These are phyloP conservation scores for Microtus ochrogaster DNA, from an alignment of 2,113 vertebrate species.

Conservation along the genomic window DNA sequence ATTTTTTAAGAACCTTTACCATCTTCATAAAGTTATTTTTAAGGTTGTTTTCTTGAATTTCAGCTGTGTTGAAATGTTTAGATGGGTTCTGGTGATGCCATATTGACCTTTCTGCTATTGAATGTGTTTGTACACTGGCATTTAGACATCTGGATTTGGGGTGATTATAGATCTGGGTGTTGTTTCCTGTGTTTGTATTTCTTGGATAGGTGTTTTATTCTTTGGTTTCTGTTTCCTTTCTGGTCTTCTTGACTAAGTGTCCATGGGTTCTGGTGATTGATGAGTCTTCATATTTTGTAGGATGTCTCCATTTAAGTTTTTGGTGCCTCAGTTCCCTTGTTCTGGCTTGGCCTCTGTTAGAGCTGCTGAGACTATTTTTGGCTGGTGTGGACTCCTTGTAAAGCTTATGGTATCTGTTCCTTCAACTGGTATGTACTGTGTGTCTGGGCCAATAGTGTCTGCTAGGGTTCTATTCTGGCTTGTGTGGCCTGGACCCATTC, in stretches of 20 bases:
- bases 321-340: not conserved
- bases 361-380: not conserved
- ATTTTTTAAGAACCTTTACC: too few species aligned
- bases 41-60: too few species aligned
- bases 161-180: too few species aligned
- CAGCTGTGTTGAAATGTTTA: too few species aligned
- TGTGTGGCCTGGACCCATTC: not conserved
- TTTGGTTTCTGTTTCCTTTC: not conserved
- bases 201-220: not conserved
- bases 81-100: too few species aligned
- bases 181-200: not conserved
- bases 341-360: not conserved
- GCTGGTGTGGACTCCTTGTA: not conserved
- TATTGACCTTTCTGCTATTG: too few species aligned
- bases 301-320: not conserved
- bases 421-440: not conserved
- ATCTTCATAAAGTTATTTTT: too few species aligned
- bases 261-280: not conserved
- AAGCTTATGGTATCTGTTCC: not conserved
- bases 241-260: not conserved
- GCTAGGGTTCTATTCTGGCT: not conserved
- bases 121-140: too few species aligned
- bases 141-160: too few species aligned
- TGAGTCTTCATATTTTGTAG: not conserved
- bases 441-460: not conserved